These are phyloP conservation scores for Protonemura montana DNA, from an alignment of 2,888 invertebrate species.

Conservation along the genomic window DNA sequence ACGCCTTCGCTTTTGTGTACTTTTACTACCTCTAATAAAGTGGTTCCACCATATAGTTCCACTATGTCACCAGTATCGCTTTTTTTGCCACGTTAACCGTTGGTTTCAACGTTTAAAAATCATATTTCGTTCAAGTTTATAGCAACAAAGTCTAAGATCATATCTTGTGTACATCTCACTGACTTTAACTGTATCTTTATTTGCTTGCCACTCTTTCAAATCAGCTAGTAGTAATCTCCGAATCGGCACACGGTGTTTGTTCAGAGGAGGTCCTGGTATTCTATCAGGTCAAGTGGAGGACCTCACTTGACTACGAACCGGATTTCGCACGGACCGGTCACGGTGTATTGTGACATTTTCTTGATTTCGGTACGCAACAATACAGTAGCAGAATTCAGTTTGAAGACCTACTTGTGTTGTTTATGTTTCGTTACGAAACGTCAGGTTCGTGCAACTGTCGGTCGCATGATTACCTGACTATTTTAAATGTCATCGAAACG, in stretches of 20 bases:
- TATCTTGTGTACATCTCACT: background rate
- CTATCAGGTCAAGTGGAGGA: background rate
- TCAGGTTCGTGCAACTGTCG: too few relatives aligned
- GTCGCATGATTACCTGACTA: too few relatives aligned
- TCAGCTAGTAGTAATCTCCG: background rate
- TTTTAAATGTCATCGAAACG: too few relatives aligned
- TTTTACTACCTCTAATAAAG: background rate
- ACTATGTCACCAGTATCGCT: background rate
- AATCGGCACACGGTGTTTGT: background rate
- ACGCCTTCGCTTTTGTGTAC: background rate
- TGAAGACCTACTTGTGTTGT: too few relatives aligned
- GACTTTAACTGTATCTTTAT: background rate
- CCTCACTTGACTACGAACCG: background rate
- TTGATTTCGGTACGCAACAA: background rate
- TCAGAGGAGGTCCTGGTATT: background rate
- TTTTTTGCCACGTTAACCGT: background rate
- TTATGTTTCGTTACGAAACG: too few relatives aligned
- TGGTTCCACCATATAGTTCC: background rate
- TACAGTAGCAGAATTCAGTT: too few relatives aligned
- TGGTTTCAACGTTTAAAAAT: background rate
- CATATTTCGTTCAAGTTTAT: background rate
- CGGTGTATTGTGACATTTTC: background rate
- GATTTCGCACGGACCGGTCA: background rate
- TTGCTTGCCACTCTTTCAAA: background rate
- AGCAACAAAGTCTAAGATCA: background rate